Evolutionary conservation across 1,140 invertebrate genomes (phyloP).

Genomic region (Heliconius hermathena): DNA sequence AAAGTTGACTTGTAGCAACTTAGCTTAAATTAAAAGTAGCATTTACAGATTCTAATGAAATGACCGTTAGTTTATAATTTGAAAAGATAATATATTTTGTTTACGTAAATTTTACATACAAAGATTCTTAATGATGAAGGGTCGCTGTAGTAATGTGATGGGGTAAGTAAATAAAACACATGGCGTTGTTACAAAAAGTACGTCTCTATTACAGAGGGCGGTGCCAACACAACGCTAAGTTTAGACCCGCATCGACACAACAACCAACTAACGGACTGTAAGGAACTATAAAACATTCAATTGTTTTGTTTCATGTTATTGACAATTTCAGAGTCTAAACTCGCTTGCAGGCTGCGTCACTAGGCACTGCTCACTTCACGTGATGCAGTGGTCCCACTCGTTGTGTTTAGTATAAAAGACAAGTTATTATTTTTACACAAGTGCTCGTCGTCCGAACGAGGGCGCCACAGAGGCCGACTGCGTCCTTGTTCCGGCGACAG

Average conservation of each 20-base stretch:
- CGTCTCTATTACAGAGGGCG: conserved; percentile 69
- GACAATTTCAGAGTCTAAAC: background rate
- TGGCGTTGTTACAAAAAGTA: conserved; percentile 69
- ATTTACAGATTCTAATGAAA: no score
- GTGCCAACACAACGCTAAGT: conserved; percentile 11
- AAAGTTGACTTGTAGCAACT: no score
- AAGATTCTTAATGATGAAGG: no score
- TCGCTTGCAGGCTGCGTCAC: background rate
- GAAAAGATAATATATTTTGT: no score
- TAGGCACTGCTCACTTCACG: no score
- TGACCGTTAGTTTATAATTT: no score
- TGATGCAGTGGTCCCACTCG: background rate
- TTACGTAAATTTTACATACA: no score
- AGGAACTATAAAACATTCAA: conserved; percentile 1
- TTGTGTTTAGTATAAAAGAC: conserved; percentile 1
- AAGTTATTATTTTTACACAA: background rate
- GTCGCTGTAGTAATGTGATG: no score
- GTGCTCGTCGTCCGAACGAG: background rate
- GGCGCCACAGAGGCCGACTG: background rate
- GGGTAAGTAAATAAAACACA: conserved; percentile 55
- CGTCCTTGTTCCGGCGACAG: background rate
- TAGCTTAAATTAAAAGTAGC: no score
- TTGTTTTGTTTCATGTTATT: background rate
- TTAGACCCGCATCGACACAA: conserved; percentile 14
- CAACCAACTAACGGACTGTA: background rate